Evolutionary conservation across 2,888 invertebrate species (phyloP), one percentile per base, ranked within the genome.

Genomic region (Ectropis crepuscularia): DNA sequence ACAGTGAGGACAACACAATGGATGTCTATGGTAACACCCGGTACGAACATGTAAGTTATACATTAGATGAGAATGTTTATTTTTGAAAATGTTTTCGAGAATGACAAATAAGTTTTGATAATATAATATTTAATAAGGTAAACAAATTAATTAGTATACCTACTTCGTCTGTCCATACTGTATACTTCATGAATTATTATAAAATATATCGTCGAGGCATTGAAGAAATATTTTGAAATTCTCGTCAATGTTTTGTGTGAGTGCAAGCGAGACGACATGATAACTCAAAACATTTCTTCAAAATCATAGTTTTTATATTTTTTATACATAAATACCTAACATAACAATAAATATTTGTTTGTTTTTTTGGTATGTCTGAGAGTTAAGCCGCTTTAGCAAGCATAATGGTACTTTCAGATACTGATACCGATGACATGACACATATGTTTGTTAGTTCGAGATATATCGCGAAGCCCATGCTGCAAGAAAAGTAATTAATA

Each of bases 1-100:
- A 81, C 74, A 80, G 86, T 87, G 88, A 89, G 89, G 88, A 89
- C 90, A 86, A 83, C 84, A 87, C 85, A 83, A 77, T 81, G 78
- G 74, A 78, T 80, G 80, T 78, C 79, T 81, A 78, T 78, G 78
- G 75, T 70, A 74, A 77, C 76, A 78, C 78, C 77, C 75, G 74
- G 69, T 65, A 54, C 74, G 74, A 74, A 65, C 69, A 75, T 65
- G 71, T 65, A 71, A 71, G 74, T 77, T 72, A 72, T 75, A 60
- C 62, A 58, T 50, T 46, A 54, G 16, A 53, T 68, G 64, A 47
- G 28, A 16, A 39, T 43, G 43, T 12, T 43, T 43, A 49, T 36
- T 57, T 46, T 61, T 65, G 63, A 62, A 65, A 63, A 61, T 60
- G 58, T 39, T 57, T 49, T 38, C 11, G 43, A 5, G n/a, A n/a